These are phyloP conservation scores for Drosophila anomalata DNA, from an alignment of 2,888 invertebrate genomes.

Conservation along the genomic window DNA sequence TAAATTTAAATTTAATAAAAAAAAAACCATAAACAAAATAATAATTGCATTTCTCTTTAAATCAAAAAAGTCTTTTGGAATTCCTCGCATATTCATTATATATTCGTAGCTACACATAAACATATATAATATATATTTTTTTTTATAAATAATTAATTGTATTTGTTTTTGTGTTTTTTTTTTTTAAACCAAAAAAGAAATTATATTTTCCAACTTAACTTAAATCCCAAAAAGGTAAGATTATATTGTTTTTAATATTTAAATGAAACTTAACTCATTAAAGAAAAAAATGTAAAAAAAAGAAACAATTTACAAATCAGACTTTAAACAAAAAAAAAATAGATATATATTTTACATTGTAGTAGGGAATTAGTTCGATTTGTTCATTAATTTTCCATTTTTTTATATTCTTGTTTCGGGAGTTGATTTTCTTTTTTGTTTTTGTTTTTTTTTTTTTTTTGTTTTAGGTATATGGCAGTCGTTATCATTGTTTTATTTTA, in stretches of 20 bases:
- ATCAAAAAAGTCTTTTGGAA: constrained; percentile 62
- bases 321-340: constrained; percentile 16
- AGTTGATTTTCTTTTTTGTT: constrained; percentile 17
- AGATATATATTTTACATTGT: constrained; percentile 1
- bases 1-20: constrained; percentile 42
- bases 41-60: constrained; percentile 38
- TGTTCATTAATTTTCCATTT: constrained; percentile 1
- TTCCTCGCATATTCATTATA: constrained; percentile 59
- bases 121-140: constrained; percentile 32
- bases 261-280: constrained; percentile 17
- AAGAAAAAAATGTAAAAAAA: constrained; percentile 13
- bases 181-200: constrained; percentile 8
- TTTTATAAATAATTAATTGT: constrained; percentile 35
- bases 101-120: constrained; percentile 53
- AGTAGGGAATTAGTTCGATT: constrained; percentile 2
- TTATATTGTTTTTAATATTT: not conserved
- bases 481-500: constrained; percentile 51
- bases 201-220: constrained; percentile 2
- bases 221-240: constrained; percentile 6
- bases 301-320: constrained; percentile 27
- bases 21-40: constrained; percentile 39
- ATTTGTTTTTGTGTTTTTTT: constrained; percentile 8
- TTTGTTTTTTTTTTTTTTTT: constrained; percentile 16
- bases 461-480: constrained; percentile 68
- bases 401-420: constrained; percentile 16